These are phyloP conservation scores for Acanthosoma haemorrhoidale DNA, from an alignment of 2,888 invertebrate genomes.

Conservation along the genomic window DNA sequence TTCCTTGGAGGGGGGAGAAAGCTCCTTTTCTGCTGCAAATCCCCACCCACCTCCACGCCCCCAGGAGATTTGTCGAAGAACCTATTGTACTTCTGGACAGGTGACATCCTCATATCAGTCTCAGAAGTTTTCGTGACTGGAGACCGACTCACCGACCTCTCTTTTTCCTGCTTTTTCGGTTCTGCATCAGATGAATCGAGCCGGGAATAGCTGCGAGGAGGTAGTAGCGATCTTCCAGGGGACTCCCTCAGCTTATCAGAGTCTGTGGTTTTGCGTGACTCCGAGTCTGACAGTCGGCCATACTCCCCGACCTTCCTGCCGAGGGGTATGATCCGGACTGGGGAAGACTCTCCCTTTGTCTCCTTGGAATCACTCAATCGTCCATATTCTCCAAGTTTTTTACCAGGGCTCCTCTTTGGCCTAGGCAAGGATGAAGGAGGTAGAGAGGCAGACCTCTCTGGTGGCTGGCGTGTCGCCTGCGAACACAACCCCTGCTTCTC, in stretches of 20 bases:
- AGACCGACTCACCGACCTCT: slow-evolving; percentile 15
- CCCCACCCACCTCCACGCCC: not conserved
- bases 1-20: slow-evolving; percentile 50
- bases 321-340: slow-evolving; percentile 32
- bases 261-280: slow-evolving; percentile 41
- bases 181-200: not conserved
- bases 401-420: slow-evolving; percentile 53
- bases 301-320: slow-evolving; percentile 56
- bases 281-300: slow-evolving; percentile 56
- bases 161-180: slow-evolving; percentile 13
- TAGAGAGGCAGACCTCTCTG: slow-evolving; percentile 55
- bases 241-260: slow-evolving; percentile 33
- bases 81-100: slow-evolving; percentile 13
- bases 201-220: slow-evolving; percentile 31
- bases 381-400: slow-evolving; percentile 55
- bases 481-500: slow-evolving; percentile 73
- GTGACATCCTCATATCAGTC: slow-evolving; percentile 27
- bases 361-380: slow-evolving; percentile 47
- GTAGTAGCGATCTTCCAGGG: slow-evolving; percentile 20
- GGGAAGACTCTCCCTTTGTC: slow-evolving; percentile 26
- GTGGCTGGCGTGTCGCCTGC: slow-evolving; percentile 64
- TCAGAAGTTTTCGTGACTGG: slow-evolving; percentile 1
- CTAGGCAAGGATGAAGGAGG: slow-evolving; percentile 68
- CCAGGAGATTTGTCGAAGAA: slow-evolving; percentile 15
- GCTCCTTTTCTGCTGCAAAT: slow-evolving; percentile 39